Evolutionary conservation across 2,113 vertebrate genomes (phyloP).

Genomic region (Entelurus aequoreus): DNA sequence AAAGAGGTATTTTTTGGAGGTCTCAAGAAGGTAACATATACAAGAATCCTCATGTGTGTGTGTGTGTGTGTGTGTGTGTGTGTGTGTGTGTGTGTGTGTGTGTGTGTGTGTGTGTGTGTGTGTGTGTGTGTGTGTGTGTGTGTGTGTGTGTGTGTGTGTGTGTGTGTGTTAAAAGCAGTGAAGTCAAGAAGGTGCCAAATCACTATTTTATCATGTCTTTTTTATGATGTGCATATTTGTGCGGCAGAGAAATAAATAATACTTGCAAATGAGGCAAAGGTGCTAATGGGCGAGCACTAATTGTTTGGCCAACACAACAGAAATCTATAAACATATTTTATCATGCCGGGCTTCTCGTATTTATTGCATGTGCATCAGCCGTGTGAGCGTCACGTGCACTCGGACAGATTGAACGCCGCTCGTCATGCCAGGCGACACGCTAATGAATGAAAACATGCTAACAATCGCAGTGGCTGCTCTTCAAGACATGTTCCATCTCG

Average conservation of each 20-base stretch:
- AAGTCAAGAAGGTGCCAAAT: background rate
- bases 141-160: slow-evolving; percentile 14
- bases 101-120: slow-evolving; percentile 14
- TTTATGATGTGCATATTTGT: slow-evolving; percentile 25
- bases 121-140: slow-evolving; percentile 14
- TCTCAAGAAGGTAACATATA: too few species aligned
- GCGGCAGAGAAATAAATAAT: background rate
- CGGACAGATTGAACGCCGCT: slow-evolving; percentile 65
- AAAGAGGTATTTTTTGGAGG: too few species aligned
- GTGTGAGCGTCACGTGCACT: slow-evolving; percentile 27
- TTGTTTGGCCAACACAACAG: slow-evolving; percentile 65
- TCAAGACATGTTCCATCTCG: slow-evolving; percentile 27
- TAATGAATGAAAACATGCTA: slow-evolving; percentile 68
- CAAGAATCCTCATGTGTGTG: background rate
- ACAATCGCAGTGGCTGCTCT: slow-evolving; percentile 47
- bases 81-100: slow-evolving; percentile 9
- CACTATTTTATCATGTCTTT: background rate
- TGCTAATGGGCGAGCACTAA: slow-evolving; percentile 76
- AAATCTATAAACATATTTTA: slow-evolving; percentile 51
- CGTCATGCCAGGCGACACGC: slow-evolving; percentile 61
- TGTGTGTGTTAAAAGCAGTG: slow-evolving; percentile 7
- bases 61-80: slow-evolving; percentile 14
- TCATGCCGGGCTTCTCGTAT: slow-evolving; percentile 13
- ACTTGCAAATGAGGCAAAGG: slow-evolving; percentile 50
- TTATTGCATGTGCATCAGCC: slow-evolving; percentile 26